Base-by-base conservation (phyloP, 2,888 invertebrate species). In the Stictocephala bisonia region DNA sequence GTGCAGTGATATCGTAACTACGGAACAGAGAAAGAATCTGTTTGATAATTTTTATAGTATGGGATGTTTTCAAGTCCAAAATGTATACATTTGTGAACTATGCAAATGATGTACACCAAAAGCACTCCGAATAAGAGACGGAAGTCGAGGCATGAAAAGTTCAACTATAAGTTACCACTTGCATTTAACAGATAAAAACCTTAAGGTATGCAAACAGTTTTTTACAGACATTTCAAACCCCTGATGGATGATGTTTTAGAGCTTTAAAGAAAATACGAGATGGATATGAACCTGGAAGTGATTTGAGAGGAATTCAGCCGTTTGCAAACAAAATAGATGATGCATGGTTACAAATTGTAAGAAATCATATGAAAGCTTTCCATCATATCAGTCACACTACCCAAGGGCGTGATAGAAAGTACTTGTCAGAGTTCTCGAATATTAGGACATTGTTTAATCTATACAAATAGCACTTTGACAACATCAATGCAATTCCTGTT, bases 41-140 rank as follows among this genome's bases (percentile, higher is more conserved):
- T 53, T 53, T 53, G 53, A 53, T 22, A 22, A 22, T 20, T 53
- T 53, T 53, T 53, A 53, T 26, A 53, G 53, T 6, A 53, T 53
- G 53, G 53, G 53, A 53, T 18, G 53, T 53, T 53, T 53, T 53
- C 53, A 53, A 53, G 20, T 22, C 11, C 53, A 53, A 53, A 53
- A 53, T 22, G 53, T 6, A 22, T 53, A 53, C 53, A 53, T 53
- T 20, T 53, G 7, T 53, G 18, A 22, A 26, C 24, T 53, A 35
- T 53, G 53, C n/a, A 11, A 53, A 53, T 22, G 20, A 53, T 6
- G 53, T 20, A 53, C 40, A 35, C 53, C 24, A 20, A 11, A 53
- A 26, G 24, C n/a, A 22, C 53, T 18, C 7, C 53, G 53, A 6
- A 22, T 22, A 22, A 53, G 53, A 22, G 53, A 53, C 53, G 53